These are phyloP conservation scores for Egretta garzetta DNA, from an alignment of 2,113 vertebrate genomes.

Conservation along the genomic window DNA sequence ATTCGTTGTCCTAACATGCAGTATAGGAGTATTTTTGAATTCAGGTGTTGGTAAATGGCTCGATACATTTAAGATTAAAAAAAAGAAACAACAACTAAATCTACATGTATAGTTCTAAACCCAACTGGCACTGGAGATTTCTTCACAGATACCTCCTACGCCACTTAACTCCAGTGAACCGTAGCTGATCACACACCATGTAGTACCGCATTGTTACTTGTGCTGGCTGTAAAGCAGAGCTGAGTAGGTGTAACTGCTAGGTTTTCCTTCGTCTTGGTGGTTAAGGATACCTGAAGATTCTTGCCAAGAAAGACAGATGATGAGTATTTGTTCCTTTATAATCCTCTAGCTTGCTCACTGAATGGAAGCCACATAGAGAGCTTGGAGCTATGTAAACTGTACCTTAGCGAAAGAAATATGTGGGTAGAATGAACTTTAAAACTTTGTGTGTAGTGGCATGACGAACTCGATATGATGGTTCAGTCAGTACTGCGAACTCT, in stretches of 20 bases:
- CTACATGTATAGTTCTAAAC: background rate
- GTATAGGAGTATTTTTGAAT: background rate
- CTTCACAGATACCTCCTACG: background rate
- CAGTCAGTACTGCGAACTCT: background rate
- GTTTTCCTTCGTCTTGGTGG: background rate
- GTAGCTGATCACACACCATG: background rate
- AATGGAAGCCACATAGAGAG: background rate
- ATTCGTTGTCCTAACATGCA: background rate
- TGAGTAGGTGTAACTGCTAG: background rate
- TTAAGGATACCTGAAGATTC: background rate
- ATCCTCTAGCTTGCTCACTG: background rate
- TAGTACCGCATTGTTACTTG: background rate
- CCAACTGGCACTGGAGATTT: background rate
- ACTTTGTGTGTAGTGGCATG: background rate
- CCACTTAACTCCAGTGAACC: background rate
- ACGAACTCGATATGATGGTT: background rate
- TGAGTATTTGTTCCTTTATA: background rate
- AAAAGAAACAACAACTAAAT: too few species aligned
- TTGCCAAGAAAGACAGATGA: background rate
- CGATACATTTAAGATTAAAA: background rate
- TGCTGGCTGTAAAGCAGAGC: background rate
- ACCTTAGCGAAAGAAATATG: background rate
- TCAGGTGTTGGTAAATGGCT: background rate
- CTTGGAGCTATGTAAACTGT: background rate
- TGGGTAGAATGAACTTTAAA: background rate